A percentile compares a stretch with the other conserved stretches of the same genome.
Evolutionary conservation across 2,888 invertebrate species (phyloP).

Genomic region (Lamellibrachia satsuma): DNA sequence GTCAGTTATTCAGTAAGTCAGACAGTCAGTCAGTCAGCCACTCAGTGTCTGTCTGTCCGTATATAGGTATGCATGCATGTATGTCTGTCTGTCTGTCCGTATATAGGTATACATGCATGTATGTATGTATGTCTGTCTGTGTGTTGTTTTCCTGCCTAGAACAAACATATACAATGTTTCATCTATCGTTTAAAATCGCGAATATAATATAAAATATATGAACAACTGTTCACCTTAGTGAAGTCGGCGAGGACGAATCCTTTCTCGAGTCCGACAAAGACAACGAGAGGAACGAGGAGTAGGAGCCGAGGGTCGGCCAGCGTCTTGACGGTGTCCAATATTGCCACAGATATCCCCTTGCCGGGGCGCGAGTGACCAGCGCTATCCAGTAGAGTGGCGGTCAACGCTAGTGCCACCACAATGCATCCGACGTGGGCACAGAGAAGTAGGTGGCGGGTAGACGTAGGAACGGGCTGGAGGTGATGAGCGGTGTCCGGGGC

Average conservation of each 20-base stretch:
- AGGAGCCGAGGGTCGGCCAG: conserved; percentile 56
- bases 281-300: conserved; percentile 56
- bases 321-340: conserved; percentile 42
- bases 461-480: conserved; percentile 40
- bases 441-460: conserved; percentile 53
- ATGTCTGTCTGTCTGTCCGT: too few relatives aligned
- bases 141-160: too few relatives aligned
- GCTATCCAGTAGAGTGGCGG: conserved; percentile 53
- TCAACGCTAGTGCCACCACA: conserved; percentile 54
- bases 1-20: too few relatives aligned
- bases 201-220: neutral
- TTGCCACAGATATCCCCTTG: conserved; percentile 30
- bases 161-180: too few relatives aligned
- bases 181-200: too few relatives aligned
- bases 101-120: too few relatives aligned
- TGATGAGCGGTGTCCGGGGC: conserved; percentile 42
- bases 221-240: conserved; percentile 53
- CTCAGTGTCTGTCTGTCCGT: too few relatives aligned
- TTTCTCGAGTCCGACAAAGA: conserved; percentile 60
- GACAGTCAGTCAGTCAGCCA: too few relatives aligned
- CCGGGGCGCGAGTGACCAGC: conserved; percentile 43
- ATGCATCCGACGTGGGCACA: conserved; percentile 57
- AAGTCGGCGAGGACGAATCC: conserved; percentile 63
- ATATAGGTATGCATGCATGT: too few relatives aligned
- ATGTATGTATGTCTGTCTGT: too few relatives aligned